phyloP scores from a whole-genome alignment of 2,888 invertebrate species.

The Chironomus riparius region DNA sequence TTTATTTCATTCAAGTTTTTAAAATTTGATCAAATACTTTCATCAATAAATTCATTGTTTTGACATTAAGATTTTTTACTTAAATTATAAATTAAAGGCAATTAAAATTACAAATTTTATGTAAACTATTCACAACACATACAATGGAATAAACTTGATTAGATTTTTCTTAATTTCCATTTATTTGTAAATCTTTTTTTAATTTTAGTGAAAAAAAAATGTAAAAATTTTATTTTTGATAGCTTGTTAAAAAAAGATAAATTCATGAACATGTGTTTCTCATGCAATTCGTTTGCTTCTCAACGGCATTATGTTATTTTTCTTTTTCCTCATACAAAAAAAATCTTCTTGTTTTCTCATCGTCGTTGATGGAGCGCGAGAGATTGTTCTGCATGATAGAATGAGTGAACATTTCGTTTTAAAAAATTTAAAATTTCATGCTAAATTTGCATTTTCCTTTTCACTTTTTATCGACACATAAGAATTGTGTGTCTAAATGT shows the following conservation, averaged over 20 bases:
- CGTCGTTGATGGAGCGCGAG: constrained; percentile 5
- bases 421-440: constrained; percentile 24
- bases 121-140: neutral
- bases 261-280: constrained; percentile 27
- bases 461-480: neutral
- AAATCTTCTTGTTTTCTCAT: neutral
- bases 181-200: neutral
- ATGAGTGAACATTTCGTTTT: constrained; percentile 1
- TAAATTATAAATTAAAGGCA: too few species aligned
- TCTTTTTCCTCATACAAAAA: neutral
- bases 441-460: constrained; percentile 17
- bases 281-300: constrained; percentile 1
- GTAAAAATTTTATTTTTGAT: neutral
- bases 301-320: neutral
- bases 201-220: neutral
- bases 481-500: neutral
- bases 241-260: constrained; percentile 25
- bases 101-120: too few species aligned
- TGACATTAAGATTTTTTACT: too few species aligned
- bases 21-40: neutral
- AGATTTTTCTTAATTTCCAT: too few species aligned
- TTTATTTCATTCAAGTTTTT: too few species aligned
- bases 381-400: constrained; percentile 9
- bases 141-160: too few species aligned
- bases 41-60: neutral